Conservation (phyloP, 1,140 invertebrate genomes). For the Episyrphus balteatus region DNA sequence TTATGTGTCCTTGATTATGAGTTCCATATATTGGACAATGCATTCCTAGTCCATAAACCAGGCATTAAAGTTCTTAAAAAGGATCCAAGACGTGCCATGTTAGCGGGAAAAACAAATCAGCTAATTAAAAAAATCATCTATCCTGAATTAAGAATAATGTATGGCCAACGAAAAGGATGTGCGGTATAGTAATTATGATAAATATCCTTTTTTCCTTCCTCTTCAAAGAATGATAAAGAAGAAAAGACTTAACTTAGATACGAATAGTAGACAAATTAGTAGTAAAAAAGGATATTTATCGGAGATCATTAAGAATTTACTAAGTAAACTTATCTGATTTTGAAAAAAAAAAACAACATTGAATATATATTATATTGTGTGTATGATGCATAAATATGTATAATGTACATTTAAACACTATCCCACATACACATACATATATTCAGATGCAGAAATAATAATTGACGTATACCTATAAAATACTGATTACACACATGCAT, state of each 20-base stretch:
- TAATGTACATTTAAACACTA: no score
- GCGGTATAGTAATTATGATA: constrained; percentile 52
- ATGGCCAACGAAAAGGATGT: constrained; percentile 67
- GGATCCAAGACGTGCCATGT: constrained; percentile 58
- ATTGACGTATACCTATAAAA: no score
- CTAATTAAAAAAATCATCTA: constrained; percentile 71
- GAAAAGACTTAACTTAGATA: neutral
- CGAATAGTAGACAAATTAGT: neutral
- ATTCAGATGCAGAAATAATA: no score
- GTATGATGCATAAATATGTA: no score
- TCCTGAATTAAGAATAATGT: constrained; percentile 73
- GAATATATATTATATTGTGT: no score
- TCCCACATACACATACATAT: no score
- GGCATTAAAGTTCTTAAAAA: constrained; percentile 73
- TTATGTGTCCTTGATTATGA: constrained; percentile 80
- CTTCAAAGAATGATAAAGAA: no score
- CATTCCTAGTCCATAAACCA: constrained; percentile 76
- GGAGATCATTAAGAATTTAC: neutral
- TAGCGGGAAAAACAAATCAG: constrained; percentile 65
- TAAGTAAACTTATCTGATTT: no score
- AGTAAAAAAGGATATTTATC: constrained; percentile 2
- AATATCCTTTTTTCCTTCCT: constrained; percentile 2
- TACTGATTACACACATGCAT: no score
- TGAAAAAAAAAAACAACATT: no score
- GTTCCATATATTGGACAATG: constrained; percentile 81